These are phyloP conservation scores for Andricus grossulariae DNA, from an alignment of 1,140 invertebrate species.

Conservation along the genomic window DNA sequence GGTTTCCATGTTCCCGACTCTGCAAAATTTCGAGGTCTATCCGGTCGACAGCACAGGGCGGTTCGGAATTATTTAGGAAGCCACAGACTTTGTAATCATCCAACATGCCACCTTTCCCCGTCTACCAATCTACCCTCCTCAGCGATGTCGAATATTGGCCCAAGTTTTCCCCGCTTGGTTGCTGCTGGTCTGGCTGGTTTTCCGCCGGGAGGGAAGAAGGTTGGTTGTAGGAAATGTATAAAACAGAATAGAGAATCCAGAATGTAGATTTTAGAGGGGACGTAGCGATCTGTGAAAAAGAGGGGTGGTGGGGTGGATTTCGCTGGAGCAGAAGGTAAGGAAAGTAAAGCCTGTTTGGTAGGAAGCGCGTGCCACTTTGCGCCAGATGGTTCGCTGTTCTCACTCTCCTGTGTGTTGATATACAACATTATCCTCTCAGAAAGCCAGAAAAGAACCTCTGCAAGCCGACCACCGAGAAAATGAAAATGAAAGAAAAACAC, in stretches of 20 bases:
- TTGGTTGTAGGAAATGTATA: neutral
- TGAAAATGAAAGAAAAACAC: constrained; percentile 2
- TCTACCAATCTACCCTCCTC: constrained; percentile 12
- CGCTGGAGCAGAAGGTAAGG: constrained; percentile 3
- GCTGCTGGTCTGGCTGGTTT: neutral
- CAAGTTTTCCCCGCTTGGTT: constrained; percentile 44
- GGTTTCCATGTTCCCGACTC: neutral
- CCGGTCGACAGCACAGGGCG: constrained; percentile 6
- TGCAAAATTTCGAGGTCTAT: constrained; percentile 11
- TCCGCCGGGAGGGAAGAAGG: neutral
- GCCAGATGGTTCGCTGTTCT: constrained; percentile 56
- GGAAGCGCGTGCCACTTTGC: constrained; percentile 61
- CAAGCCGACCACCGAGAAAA: neutral
- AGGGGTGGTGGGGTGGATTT: constrained; percentile 32
- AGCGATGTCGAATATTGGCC: constrained; percentile 28
- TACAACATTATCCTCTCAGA: neutral
- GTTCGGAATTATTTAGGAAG: constrained; percentile 53
- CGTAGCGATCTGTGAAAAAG: constrained; percentile 48
- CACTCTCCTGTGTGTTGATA: neutral
- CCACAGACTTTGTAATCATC: constrained; percentile 48
- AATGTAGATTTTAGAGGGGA: constrained; percentile 9
- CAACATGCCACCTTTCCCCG: constrained; percentile 37
- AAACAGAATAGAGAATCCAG: neutral
- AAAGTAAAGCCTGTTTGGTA: constrained; percentile 37
- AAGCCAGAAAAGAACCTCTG: neutral